Percentiles rank a stretch among this genome's conserved stretches.
phyloP scores from a whole-genome alignment of 2,888 invertebrate species.

The Tetheella fluctuosa region DNA sequence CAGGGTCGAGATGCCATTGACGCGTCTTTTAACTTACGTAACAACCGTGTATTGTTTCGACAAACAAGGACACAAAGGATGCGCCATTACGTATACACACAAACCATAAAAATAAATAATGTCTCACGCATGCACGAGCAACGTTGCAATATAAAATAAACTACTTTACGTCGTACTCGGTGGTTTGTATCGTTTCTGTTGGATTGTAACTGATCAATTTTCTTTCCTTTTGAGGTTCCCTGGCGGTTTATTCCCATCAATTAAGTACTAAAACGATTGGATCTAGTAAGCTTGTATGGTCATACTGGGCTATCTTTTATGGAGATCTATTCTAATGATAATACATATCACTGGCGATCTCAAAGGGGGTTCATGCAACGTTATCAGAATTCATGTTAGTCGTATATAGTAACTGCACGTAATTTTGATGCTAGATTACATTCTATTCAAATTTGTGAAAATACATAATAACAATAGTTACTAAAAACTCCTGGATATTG shows the following conservation, averaged over 20 bases:
- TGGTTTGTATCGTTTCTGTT: background rate
- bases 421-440: background rate
- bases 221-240: constrained; percentile 3
- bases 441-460: too few relatives aligned
- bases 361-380: background rate
- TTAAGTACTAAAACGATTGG: constrained; percentile 26
- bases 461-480: background rate
- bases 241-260: constrained; percentile 16
- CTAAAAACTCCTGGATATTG: constrained; percentile 13
- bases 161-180: constrained; percentile 14
- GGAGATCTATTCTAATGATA: constrained; percentile 22
- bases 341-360: background rate
- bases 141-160: constrained; percentile 31
- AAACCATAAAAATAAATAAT: constrained; percentile 37
- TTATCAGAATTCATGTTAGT: background rate
- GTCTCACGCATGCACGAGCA: constrained; percentile 29
- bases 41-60: constrained; percentile 69
- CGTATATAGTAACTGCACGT: background rate
- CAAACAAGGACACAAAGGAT: constrained; percentile 62
- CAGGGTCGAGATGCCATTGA: constrained; percentile 82
- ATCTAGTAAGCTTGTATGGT: constrained; percentile 23
- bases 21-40: constrained; percentile 72
- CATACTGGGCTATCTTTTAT: constrained; percentile 21
- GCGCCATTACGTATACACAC: constrained; percentile 38
- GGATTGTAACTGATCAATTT: background rate